Evolutionary conservation across 2,113 vertebrate genomes (phyloP).

Genomic region (Ia io): DNA sequence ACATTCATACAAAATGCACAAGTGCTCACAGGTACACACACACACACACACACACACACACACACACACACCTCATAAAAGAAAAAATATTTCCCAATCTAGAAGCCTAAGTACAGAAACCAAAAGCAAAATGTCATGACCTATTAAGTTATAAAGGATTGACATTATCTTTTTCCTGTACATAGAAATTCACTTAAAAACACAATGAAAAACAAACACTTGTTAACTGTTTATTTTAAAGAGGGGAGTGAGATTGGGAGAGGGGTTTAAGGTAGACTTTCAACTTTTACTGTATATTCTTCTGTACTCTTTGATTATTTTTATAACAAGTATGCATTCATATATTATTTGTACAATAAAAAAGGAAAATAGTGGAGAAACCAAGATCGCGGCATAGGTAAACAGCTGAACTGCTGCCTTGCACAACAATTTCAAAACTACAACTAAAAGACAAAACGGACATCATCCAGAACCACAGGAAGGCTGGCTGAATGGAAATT

Average conservation of each 20-base stretch:
- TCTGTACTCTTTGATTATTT: neutral
- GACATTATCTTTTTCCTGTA: neutral
- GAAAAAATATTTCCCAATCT: neutral
- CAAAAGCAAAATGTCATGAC: neutral
- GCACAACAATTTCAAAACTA: too few species aligned
- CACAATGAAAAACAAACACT: neutral
- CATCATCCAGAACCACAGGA: too few species aligned
- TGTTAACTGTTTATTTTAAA: neutral
- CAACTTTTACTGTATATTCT: neutral
- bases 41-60: neutral
- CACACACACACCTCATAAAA: neutral
- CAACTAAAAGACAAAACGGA: too few species aligned
- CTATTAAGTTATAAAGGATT: neutral
- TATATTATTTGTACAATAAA: neutral
- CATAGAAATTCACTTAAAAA: constrained; percentile 36
- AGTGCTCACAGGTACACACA: neutral
- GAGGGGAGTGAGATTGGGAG: neutral
- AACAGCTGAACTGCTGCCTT: too few species aligned
- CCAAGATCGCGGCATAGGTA: too few species aligned
- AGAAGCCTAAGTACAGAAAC: neutral
- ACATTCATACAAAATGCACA: neutral
- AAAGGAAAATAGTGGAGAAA: neutral
- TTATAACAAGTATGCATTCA: neutral
- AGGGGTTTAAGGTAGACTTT: neutral
- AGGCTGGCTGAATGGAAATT: too few species aligned